These are phyloP conservation scores for Cosmopolites sordidus DNA, from an alignment of 2,888 invertebrate genomes.

Conservation along the genomic window DNA sequence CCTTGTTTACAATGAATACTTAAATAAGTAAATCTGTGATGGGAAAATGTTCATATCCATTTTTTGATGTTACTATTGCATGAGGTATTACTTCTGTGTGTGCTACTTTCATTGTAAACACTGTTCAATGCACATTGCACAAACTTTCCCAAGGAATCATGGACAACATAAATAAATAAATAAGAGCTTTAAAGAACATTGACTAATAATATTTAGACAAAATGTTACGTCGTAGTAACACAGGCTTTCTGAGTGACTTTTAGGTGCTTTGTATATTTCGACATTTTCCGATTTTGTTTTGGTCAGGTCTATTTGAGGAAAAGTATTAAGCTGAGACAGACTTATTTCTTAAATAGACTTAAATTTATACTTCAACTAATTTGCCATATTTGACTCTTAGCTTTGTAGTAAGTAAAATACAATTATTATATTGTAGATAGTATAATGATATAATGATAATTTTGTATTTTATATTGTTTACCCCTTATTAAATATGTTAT, in stretches of 20 bases:
- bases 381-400: constrained; percentile 38
- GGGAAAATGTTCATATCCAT: too few relatives aligned
- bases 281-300: background rate
- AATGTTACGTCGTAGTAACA: constrained; percentile 33
- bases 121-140: background rate
- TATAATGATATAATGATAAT: background rate
- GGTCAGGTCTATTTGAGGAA: background rate
- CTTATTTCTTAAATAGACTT: background rate
- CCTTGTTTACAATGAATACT: too few relatives aligned
- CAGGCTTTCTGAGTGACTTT: constrained; percentile 33
- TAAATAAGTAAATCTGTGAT: too few relatives aligned
- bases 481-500: constrained; percentile 47
- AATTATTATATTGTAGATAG: background rate
- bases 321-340: background rate
- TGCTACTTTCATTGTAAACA: background rate
- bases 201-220: constrained; percentile 30
- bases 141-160: background rate
- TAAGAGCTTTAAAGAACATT: constrained; percentile 24
- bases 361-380: constrained; percentile 23
- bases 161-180: background rate
- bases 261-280: constrained; percentile 39
- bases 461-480: constrained; percentile 34
- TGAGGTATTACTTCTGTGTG: too few relatives aligned
- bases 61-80: too few relatives aligned
- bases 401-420: constrained; percentile 44